Evolutionary conservation across 2,113 vertebrate genomes (phyloP).

Genomic region (Vidua chalybeata): DNA sequence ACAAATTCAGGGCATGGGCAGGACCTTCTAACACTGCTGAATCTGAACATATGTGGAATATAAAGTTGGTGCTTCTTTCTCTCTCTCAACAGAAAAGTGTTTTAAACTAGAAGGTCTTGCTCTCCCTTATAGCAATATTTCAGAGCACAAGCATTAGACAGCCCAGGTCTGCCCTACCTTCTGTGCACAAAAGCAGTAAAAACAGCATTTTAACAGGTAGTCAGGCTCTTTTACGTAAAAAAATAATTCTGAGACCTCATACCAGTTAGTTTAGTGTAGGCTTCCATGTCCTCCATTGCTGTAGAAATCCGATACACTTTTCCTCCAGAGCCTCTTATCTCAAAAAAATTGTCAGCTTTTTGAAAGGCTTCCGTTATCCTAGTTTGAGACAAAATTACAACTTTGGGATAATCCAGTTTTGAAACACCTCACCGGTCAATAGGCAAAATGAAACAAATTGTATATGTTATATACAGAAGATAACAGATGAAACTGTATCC

Average conservation of each 20-base stretch:
- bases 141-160: background rate
- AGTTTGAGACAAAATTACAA: background rate
- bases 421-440: background rate
- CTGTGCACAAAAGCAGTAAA: background rate
- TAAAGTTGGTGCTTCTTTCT: background rate
- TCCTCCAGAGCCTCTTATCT: slow-evolving; percentile 77
- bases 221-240: background rate
- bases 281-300: slow-evolving; percentile 94
- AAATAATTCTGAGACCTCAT: background rate
- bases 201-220: background rate
- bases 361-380: slow-evolving; percentile 94
- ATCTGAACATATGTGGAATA: fast-evolving
- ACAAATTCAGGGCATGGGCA: background rate
- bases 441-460: background rate
- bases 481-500: background rate
- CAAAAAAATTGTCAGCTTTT: slow-evolving; percentile 83
- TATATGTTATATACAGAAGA: background rate
- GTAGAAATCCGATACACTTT: slow-evolving; percentile 79
- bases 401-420: background rate
- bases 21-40: background rate
- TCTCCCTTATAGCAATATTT: background rate
- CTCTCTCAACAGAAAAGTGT: background rate
- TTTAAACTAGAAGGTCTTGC: background rate
- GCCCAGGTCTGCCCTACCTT: background rate
- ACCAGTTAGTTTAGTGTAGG: slow-evolving; percentile 94